phyloP scores from a whole-genome alignment of 2,888 invertebrate genomes.

The Euclidia mi region DNA sequence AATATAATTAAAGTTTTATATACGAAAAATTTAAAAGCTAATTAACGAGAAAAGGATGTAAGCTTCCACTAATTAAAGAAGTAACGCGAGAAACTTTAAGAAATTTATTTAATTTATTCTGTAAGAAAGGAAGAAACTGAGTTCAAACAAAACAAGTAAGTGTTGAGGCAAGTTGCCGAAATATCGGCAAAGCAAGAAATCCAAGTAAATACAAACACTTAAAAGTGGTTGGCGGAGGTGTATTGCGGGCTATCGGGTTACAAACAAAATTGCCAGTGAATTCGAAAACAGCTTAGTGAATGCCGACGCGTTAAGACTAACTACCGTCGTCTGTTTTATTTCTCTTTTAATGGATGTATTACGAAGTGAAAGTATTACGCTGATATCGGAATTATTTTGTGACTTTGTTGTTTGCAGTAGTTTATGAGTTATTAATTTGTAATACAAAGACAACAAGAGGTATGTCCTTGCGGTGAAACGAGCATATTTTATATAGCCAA shows the following conservation, averaged over 20 bases:
- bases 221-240: constrained; percentile 45
- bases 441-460: too few relatives aligned
- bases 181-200: constrained; percentile 56
- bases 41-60: constrained; percentile 38
- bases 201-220: constrained; percentile 47
- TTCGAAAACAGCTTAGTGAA: constrained; percentile 28
- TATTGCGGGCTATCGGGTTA: constrained; percentile 33
- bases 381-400: too few relatives aligned
- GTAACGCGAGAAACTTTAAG: constrained; percentile 22
- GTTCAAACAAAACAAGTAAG: constrained; percentile 39
- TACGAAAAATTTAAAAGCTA: constrained; percentile 33
- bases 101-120: constrained; percentile 50
- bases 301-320: constrained; percentile 43
- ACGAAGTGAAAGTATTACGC: constrained; percentile 10
- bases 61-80: constrained; percentile 46
- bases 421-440: too few relatives aligned
- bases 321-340: constrained; percentile 33
- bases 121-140: constrained; percentile 40
- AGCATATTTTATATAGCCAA: too few relatives aligned
- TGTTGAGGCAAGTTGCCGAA: constrained; percentile 42
- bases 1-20: constrained; percentile 11
- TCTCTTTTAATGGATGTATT: constrained; percentile 29
- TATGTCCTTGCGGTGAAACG: too few relatives aligned
- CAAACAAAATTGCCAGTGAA: constrained; percentile 41
- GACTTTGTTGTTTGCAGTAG: too few relatives aligned